Evolutionary conservation across 2,888 invertebrate genomes (phyloP), one percentile per base, ranked within the genome.

Genomic region (Tupiocoris notatus): DNA sequence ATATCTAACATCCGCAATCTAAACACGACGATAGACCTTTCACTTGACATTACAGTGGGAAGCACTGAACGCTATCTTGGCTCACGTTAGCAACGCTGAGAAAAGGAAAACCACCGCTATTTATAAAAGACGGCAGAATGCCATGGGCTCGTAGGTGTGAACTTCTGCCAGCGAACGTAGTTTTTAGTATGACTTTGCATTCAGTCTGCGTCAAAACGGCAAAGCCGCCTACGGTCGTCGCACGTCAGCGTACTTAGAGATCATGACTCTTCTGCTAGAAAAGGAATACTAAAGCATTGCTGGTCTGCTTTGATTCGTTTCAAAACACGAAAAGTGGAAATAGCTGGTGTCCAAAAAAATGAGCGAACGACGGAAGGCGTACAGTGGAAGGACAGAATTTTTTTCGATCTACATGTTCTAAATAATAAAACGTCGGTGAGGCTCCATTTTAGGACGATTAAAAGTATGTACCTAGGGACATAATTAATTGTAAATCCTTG

Each of bases 121-220:
- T 67, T 67, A 67, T 67, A 67, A 65, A 65, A 67, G 67, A 57
- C 67, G 56, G 56, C 23, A 21, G 21, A 56, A 67, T 22, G 56
- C 22, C 57, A 22, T 2, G 65, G 22, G 57, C 54, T 7, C 20
- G 9, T 20, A 67, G 67, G 67, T 56, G 67, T 56, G 67, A 67
- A 57, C 56, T 39, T 57, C 67, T n/a, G 22, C 39, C 39, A 39
- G 39, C 39, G n/a, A 39, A 39, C 12, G 39, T n/a, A n/a, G n/a
- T n/a, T 23, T 39, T 67, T 6, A 39, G 65, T n/a, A 56, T 67
- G 56, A 56, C 67, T 54, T 54, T 54, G 67, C 67, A 67, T 67
- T 67, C 57, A 54, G 67, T 57, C 54, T 20, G 67, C 22, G 67
- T 67, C 67, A 20, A 54, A 67, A 57, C 39, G 67, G 22, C 39